Evolutionary conservation across 2,888 invertebrate genomes (phyloP).

Genomic region (Lepidochrysops patricia): DNA sequence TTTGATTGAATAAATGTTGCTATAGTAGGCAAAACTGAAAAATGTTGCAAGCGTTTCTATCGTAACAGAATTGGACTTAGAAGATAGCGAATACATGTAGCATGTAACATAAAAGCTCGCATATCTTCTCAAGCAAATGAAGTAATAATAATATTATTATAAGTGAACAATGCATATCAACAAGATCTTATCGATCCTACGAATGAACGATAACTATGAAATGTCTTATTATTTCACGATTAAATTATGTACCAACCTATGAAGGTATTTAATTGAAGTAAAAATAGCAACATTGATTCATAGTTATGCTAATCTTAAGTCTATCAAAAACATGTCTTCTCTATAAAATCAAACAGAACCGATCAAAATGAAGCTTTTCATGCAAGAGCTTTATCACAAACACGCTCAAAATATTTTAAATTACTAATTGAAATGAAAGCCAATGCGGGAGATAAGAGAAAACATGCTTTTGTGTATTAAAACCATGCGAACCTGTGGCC

Average conservation of each 20-base stretch:
- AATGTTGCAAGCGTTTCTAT: background rate
- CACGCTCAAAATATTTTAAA: constrained; percentile 31
- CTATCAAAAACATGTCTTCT: constrained; percentile 43
- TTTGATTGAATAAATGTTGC: constrained; percentile 6
- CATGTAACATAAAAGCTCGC: background rate
- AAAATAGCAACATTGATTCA: background rate
- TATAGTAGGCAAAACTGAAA: background rate
- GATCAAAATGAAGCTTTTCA: constrained; percentile 25
- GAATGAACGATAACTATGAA: too few species aligned
- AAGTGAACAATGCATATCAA: too few species aligned
- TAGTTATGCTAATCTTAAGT: constrained; percentile 6
- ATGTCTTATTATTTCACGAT: too few species aligned
- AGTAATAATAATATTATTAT: too few species aligned
- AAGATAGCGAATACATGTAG: too few species aligned
- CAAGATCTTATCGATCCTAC: too few species aligned
- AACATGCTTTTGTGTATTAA: constrained; percentile 49
- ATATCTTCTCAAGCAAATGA: too few species aligned
- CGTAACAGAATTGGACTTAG: background rate
- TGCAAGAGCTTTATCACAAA: constrained; percentile 21
- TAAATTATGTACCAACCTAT: too few species aligned
- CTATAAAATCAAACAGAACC: constrained; percentile 24
- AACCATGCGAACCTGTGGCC: constrained; percentile 28
- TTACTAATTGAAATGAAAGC: constrained; percentile 31
- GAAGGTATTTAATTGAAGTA: background rate
- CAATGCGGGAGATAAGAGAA: constrained; percentile 42